Conservation (phyloP, 2,113 vertebrate species). For the Amia ocellicauda region DNA sequence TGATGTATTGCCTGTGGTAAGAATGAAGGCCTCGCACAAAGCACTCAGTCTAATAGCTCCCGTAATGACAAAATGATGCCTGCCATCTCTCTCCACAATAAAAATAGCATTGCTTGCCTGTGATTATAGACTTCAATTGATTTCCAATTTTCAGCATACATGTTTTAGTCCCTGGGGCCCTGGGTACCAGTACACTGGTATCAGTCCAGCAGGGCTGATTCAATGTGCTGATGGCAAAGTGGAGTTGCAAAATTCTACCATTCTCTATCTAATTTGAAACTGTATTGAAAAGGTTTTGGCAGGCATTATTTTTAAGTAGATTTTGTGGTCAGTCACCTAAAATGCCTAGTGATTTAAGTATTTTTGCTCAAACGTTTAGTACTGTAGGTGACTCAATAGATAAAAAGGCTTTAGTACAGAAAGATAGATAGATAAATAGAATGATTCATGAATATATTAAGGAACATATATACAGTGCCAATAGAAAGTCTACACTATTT, state of each 20-base stretch:
- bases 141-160: slow-evolving; percentile 71
- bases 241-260: slow-evolving; percentile 58
- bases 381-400: too few species aligned
- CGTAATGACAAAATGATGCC: slow-evolving; percentile 36
- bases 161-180: slow-evolving; percentile 57
- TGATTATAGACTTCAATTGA: slow-evolving; percentile 79
- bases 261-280: slow-evolving; percentile 75
- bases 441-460: too few species aligned
- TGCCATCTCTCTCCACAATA: slow-evolving; percentile 60
- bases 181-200: slow-evolving; percentile 56
- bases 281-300: slow-evolving; percentile 72
- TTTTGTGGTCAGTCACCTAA: slow-evolving; percentile 30
- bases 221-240: slow-evolving; percentile 56
- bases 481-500: too few species aligned
- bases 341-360: slow-evolving; percentile 7
- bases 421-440: too few species aligned
- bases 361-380: not conserved
- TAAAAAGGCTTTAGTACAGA: too few species aligned
- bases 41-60: slow-evolving; percentile 24
- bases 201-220: slow-evolving; percentile 65
- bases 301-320: slow-evolving; percentile 48
- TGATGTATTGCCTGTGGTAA: slow-evolving; percentile 32
- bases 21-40: slow-evolving; percentile 40
- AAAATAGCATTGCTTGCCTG: slow-evolving; percentile 64
- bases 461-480: too few species aligned